Conservation (phyloP, 2,888 invertebrate species). For the Mongoloraphidia duomilia region DNA sequence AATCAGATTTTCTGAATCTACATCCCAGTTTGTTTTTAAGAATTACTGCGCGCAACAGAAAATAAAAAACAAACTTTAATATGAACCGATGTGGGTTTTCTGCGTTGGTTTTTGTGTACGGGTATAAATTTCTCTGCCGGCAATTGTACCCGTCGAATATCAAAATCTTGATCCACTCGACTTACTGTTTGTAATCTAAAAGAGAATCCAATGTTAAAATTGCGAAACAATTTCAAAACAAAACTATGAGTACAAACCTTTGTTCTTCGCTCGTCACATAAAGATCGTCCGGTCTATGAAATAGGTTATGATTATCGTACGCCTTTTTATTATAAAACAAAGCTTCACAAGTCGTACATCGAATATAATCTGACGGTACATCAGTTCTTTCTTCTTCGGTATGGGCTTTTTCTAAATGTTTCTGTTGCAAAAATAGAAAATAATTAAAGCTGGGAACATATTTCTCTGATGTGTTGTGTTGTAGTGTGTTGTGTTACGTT, state of each 20-base stretch:
- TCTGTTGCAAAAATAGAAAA: constrained; percentile 23
- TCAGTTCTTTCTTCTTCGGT: constrained; percentile 34
- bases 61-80: too few species aligned
- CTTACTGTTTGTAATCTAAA: constrained; percentile 30
- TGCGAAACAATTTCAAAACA: neutral
- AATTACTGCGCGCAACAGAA: too few species aligned
- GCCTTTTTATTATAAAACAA: constrained; percentile 49
- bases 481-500: too few species aligned
- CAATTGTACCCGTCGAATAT: constrained; percentile 29
- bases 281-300: constrained; percentile 43
- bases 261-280: constrained; percentile 44
- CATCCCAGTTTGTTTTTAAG: too few species aligned
- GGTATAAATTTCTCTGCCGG: constrained; percentile 11
- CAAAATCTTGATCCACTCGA: constrained; percentile 37
- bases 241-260: constrained; percentile 18
- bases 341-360: constrained; percentile 49
- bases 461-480: too few species aligned
- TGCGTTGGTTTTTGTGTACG: constrained; percentile 4
- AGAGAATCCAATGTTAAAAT: constrained; percentile 1
- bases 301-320: constrained; percentile 45
- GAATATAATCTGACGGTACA: constrained; percentile 36
- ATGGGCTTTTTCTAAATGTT: constrained; percentile 40
- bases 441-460: too few species aligned
- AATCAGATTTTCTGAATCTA: too few species aligned
- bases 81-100: neutral